Evolutionary conservation across 2,888 invertebrate species (phyloP).

Genomic region (Megalurothrips usitatus): DNA sequence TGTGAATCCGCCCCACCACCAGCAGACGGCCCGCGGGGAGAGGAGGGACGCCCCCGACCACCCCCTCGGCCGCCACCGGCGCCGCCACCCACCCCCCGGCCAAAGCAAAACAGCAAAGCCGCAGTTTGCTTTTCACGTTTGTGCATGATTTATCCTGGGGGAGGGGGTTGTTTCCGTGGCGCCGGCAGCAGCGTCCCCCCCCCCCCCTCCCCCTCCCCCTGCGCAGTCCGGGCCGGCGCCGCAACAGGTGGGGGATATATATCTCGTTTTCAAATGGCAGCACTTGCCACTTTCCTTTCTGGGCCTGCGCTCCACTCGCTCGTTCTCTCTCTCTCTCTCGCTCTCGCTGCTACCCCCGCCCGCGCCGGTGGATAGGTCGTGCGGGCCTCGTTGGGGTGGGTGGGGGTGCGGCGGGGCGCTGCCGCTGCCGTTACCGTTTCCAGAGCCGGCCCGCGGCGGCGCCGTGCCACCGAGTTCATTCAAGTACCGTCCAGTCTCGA

Average conservation of each 20-base stretch:
- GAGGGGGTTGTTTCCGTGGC: no score
- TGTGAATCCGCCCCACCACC: background rate
- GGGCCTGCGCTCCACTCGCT: background rate
- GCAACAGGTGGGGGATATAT: constrained; percentile 22
- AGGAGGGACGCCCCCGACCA: background rate
- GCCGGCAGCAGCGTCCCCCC: background rate
- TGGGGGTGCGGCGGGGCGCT: background rate
- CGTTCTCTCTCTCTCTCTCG: background rate
- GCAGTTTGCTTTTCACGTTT: constrained; percentile 26
- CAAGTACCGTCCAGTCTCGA: no score
- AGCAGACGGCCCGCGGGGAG: background rate
- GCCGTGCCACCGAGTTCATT: no score
- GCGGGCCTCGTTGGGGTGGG: background rate
- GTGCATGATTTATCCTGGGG: constrained; percentile 3
- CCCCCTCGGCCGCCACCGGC: background rate
- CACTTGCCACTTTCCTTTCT: constrained; percentile 13
- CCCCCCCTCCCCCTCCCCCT: background rate
- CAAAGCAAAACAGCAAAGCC: background rate
- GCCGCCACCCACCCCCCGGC: background rate
- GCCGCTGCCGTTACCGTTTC: background rate
- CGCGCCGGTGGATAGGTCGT: background rate
- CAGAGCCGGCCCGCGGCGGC: background rate
- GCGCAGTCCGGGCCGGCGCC: background rate
- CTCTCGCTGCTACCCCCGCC: background rate
- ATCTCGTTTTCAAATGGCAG: constrained; percentile 24